These are phyloP conservation scores for Gallirallus australis DNA, from an alignment of 2,797 vertebrate species.

Conservation along the genomic window DNA sequence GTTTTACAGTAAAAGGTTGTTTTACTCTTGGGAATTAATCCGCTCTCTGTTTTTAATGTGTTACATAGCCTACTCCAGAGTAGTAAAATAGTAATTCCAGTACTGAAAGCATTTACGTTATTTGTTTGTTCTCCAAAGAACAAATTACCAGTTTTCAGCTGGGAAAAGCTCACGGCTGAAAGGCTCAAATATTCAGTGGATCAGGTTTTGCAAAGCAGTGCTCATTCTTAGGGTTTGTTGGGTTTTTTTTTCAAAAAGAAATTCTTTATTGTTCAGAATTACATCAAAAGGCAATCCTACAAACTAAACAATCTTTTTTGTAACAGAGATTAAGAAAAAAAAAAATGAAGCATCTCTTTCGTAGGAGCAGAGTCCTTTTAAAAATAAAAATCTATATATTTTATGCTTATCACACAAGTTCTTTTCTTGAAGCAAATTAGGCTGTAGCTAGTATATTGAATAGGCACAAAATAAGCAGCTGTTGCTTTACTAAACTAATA, in stretches of 20 bases:
- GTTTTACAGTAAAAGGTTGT: slow-evolving; percentile 71
- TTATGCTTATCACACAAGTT: neutral
- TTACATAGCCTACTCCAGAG: slow-evolving; percentile 56
- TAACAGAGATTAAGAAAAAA: neutral
- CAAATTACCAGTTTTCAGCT: slow-evolving; percentile 63
- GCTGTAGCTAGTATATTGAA: neutral
- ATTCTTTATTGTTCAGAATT: neutral
- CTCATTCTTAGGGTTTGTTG: neutral
- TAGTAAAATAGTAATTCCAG: slow-evolving; percentile 56
- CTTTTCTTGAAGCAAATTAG: neutral
- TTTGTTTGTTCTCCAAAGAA: slow-evolving; percentile 68
- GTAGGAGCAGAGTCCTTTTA: neutral
- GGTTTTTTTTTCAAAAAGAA: neutral
- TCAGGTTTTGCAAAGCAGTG: slow-evolving; percentile 3
- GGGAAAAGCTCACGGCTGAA: slow-evolving; percentile 25
- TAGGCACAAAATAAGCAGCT: neutral
- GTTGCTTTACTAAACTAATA: slow-evolving; percentile 10
- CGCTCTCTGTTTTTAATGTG: slow-evolving; percentile 59
- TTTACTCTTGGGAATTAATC: slow-evolving; percentile 65
- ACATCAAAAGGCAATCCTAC: neutral
- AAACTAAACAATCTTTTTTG: neutral
- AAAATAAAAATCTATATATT: neutral
- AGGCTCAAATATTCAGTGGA: slow-evolving; percentile 18
- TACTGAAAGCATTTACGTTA: slow-evolving; percentile 67
- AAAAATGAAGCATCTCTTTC: neutral